Evolutionary conservation across 2,113 vertebrate genomes (phyloP).

Genomic region (Burhinus bistriatus): DNA sequence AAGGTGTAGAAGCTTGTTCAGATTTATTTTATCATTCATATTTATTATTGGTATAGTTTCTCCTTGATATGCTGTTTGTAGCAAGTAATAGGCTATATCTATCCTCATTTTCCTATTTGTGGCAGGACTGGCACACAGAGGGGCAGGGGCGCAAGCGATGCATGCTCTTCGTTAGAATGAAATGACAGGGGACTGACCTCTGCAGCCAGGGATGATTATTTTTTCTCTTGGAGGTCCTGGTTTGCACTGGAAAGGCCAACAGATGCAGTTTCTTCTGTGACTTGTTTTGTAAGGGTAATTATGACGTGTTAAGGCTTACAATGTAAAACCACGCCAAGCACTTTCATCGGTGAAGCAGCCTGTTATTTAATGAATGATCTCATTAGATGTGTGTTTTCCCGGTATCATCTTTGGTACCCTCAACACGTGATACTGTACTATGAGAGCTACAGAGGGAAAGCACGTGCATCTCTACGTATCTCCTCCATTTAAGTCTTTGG

Average conservation of each 20-base stretch:
- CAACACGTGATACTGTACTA: fast-evolving
- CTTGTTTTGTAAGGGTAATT: not conserved
- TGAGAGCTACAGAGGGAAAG: not conserved
- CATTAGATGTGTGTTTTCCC: not conserved
- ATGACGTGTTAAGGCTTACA: not conserved
- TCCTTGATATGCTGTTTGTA: not conserved
- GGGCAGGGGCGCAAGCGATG: too few relatives aligned
- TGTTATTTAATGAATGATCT: not conserved
- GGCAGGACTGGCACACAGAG: not conserved
- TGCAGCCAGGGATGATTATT: fast-evolving
- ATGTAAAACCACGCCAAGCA: not conserved
- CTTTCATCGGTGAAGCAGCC: not conserved
- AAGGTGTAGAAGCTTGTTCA: not conserved
- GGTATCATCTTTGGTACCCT: not conserved
- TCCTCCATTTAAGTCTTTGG: not conserved
- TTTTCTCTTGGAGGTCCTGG: not conserved
- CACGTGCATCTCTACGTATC: fast-evolving
- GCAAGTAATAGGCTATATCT: not conserved
- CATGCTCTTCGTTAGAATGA: not conserved
- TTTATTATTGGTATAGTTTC: not conserved
- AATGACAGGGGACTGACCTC: not conserved
- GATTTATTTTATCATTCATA: not conserved
- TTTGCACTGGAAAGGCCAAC: not conserved
- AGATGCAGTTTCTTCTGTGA: not conserved
- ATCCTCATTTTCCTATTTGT: not conserved